A percentile compares a stretch with the other conserved stretches of the same genome.
phyloP scores from a whole-genome alignment of 2,797 vertebrate genomes.

The Potorous gilbertii region DNA sequence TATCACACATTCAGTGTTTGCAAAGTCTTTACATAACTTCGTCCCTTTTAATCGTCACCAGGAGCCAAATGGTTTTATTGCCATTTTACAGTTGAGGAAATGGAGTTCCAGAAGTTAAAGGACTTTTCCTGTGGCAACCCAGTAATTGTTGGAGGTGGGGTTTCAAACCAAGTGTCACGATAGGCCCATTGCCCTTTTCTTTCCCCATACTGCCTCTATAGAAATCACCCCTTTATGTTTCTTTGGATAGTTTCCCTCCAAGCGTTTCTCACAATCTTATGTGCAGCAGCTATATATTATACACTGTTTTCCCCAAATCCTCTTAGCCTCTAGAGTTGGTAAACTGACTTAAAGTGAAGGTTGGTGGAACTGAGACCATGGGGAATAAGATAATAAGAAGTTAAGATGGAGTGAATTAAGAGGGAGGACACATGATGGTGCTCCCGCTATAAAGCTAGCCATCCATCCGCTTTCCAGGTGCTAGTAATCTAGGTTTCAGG shows the following conservation, averaged over 20 bases:
- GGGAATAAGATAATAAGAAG: not conserved
- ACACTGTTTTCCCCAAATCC: not conserved
- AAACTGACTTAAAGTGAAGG: constrained; percentile 38
- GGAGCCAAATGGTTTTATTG: not conserved
- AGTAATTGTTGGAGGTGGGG: constrained; percentile 40
- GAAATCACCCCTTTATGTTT: not conserved
- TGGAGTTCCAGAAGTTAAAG: not conserved
- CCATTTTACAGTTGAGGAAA: not conserved
- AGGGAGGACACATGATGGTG: constrained; percentile 37
- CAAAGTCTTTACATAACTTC: not conserved
- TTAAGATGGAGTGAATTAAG: not conserved
- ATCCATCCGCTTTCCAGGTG: constrained; percentile 9
- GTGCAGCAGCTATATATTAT: constrained; percentile 44
- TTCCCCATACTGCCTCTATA: not conserved
- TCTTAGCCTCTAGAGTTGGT: constrained; percentile 26
- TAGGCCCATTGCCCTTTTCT: not conserved
- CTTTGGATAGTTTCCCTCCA: not conserved
- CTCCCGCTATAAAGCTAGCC: constrained; percentile 2
- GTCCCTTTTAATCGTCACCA: not conserved
- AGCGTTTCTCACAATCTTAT: constrained; percentile 24
- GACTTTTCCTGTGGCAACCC: constrained; percentile 30
- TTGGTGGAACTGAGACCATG: constrained; percentile 47
- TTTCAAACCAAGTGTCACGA: constrained; percentile 18
- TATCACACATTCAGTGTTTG: not conserved
- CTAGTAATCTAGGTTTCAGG: not conserved